phyloP scores from a whole-genome alignment of 2,797 vertebrate species.

The Parotocinclus haroldoi region DNA sequence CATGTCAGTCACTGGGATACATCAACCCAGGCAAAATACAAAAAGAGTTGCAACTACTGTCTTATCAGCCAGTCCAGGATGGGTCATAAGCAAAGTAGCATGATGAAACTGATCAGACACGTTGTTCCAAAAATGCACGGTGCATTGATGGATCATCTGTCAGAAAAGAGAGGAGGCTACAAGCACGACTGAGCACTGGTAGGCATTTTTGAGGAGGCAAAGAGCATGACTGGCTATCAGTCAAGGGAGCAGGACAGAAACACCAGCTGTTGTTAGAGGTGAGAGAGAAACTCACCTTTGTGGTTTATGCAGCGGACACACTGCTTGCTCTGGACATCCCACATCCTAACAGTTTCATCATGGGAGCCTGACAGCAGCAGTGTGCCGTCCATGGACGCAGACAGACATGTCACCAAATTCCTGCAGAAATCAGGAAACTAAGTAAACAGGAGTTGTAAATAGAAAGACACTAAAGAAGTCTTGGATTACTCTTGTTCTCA shows the following conservation, averaged over 20 bases:
- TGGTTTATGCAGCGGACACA: constrained; percentile 83
- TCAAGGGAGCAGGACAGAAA: not conserved
- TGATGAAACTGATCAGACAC: not conserved
- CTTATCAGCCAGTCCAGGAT: constrained; percentile 17
- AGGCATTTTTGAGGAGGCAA: constrained; percentile 10
- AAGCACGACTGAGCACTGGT: constrained; percentile 34
- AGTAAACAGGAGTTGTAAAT: no score
- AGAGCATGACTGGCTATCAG: constrained; percentile 2
- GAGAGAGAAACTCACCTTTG: constrained; percentile 77
- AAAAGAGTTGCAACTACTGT: not conserved
- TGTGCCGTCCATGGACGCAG: constrained; percentile 87
- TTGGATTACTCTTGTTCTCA: not conserved
- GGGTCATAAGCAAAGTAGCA: not conserved
- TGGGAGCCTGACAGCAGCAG: constrained; percentile 90
- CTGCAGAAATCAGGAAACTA: constrained; percentile 54
- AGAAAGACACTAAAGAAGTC: no score
- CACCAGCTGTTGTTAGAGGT: not conserved
- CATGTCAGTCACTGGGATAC: no score
- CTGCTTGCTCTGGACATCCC: constrained; percentile 95
- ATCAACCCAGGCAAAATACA: no score
- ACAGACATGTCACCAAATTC: constrained; percentile 90
- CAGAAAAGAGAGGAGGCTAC: constrained; percentile 14
- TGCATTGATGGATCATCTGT: constrained; percentile 21
- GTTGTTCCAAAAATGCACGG: not conserved
- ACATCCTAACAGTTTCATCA: constrained; percentile 86